phyloP scores from a whole-genome alignment of 2,888 invertebrate genomes.

The Hirtodrosophila trivittata region DNA sequence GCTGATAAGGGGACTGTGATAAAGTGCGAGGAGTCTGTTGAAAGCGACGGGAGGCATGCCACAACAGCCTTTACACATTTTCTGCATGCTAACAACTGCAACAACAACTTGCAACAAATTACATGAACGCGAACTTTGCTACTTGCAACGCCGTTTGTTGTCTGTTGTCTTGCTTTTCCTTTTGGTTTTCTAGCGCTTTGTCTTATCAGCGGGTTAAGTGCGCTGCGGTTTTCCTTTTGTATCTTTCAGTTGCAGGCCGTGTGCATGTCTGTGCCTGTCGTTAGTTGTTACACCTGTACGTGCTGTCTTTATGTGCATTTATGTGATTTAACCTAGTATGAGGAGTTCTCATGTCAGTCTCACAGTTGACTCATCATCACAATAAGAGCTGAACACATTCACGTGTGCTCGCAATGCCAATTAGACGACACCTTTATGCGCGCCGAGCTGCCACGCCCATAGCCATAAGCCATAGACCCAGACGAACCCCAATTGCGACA shows the following conservation, averaged over 20 bases:
- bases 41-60: conserved; percentile 8
- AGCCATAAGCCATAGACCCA: conserved; percentile 33
- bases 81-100: conserved; percentile 37
- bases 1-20: conserved; percentile 53
- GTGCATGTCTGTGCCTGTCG: conserved; percentile 38
- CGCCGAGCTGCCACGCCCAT: conserved; percentile 19
- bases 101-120: conserved; percentile 42
- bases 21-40: conserved; percentile 18
- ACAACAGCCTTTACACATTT: conserved; percentile 39
- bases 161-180: conserved; percentile 21
- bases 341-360: not conserved
- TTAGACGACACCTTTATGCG: conserved; percentile 46
- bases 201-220: conserved; percentile 51
- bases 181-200: conserved; percentile 40
- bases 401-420: conserved; percentile 40
- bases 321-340: not conserved
- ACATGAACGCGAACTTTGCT: conserved; percentile 56
- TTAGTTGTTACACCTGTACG: not conserved
- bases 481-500: conserved; percentile 27
- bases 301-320: not conserved
- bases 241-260: conserved; percentile 47
- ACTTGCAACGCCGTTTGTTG: conserved; percentile 20
- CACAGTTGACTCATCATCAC: not conserved
- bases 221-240: conserved; percentile 41
- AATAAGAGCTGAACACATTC: conserved; percentile 6